These are phyloP conservation scores for Neoseiulus cucumeris DNA, from an alignment of 1,140 invertebrate species.

Conservation along the genomic window DNA sequence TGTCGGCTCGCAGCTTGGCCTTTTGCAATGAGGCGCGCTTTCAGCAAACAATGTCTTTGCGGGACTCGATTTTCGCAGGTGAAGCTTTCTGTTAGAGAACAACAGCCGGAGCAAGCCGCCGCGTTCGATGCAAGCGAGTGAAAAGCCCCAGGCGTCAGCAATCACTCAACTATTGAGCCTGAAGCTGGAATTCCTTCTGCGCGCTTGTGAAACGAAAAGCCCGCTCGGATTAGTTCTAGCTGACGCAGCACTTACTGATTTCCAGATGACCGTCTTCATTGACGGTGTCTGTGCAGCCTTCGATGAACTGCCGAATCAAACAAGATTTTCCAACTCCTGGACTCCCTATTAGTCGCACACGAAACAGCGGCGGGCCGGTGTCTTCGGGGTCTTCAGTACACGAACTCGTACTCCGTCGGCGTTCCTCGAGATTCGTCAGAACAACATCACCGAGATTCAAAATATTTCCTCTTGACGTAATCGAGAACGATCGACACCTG, in stretches of 20 bases:
- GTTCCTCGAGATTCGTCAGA: conserved; percentile 1
- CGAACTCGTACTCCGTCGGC: neutral
- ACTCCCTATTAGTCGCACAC: neutral
- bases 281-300: neutral
- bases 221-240: no score
- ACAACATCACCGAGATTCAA: conserved; percentile 1
- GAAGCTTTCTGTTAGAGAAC: no score
- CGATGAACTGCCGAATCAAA: conserved; percentile 1
- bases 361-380: neutral
- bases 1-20: no score
- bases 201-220: no score
- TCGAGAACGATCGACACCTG: neutral
- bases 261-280: conserved; percentile 2
- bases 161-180: no score
- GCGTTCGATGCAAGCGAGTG: no score
- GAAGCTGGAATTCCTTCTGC: no score
- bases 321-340: conserved; percentile 5
- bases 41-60: no score
- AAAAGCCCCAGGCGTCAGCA: no score
- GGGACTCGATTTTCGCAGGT: no score
- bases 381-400: conserved; percentile 1
- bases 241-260: neutral
- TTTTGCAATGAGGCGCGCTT: no score
- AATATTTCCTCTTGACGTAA: neutral
- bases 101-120: no score